A percentile compares a stretch with the other conserved stretches of the same genome.
phyloP scores from a whole-genome alignment of 2,797 vertebrate species.

The Gorsachius magnificus region DNA sequence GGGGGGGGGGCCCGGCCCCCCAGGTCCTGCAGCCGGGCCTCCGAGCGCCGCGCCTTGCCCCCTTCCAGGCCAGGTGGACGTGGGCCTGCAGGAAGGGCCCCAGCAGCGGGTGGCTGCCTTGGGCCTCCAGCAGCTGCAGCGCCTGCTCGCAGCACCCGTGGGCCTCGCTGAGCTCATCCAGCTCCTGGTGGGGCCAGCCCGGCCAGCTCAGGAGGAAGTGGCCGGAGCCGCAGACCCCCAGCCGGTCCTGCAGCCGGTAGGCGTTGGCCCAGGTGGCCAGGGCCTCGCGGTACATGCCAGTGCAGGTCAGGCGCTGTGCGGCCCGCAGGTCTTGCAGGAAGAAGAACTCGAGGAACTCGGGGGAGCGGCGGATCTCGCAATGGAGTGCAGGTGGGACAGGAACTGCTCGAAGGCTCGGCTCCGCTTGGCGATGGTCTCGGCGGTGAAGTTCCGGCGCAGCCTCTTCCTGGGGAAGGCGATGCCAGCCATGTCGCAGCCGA shows the following conservation, averaged over 20 bases:
- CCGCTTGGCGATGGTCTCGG: conserved; percentile 92
- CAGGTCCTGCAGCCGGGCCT: conserved; percentile 83
- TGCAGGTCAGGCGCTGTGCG: conserved; percentile 86
- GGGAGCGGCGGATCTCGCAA: conserved; percentile 80
- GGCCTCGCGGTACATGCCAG: conserved; percentile 86
- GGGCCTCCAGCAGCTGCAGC: conserved; percentile 78
- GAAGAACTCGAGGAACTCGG: conserved; percentile 88
- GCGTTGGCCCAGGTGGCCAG: conserved; percentile 86
- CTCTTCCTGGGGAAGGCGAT: conserved; percentile 92
- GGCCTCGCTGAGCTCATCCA: conserved; percentile 86
- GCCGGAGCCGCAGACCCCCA: conserved; percentile 76
- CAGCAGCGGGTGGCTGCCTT: conserved; percentile 80
- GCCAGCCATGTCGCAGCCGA: conserved; percentile 83
- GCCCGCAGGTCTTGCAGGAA: conserved; percentile 85
- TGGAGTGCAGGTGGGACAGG: conserved; percentile 86
- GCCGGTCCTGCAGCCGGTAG: conserved; percentile 86
- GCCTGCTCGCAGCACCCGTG: conserved; percentile 86
- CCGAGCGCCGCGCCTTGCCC: conserved; percentile 85
- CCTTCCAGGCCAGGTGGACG: conserved; percentile 89
- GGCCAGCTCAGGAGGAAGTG: conserved; percentile 83
- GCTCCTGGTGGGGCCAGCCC: conserved; percentile 88
- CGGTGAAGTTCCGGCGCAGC: conserved; percentile 88
- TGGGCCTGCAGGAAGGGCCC: conserved; percentile 85
- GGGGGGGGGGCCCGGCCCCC: conserved; percentile 75
- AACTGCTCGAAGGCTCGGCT: conserved; percentile 95